Conservation (phyloP, 2,888 invertebrate genomes). For the Melanophora roralis region DNA sequence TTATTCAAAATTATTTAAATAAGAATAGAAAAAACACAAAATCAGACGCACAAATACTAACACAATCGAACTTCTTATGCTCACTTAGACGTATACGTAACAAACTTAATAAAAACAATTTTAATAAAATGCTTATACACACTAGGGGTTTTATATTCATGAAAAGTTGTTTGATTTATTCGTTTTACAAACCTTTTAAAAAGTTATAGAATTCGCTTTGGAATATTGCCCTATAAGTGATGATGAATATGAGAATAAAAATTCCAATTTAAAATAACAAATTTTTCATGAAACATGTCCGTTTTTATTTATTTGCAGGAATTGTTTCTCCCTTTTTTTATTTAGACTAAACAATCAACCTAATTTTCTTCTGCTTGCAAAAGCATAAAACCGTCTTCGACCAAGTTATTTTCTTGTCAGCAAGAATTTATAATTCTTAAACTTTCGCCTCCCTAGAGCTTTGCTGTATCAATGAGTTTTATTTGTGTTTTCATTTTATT, state of each 20-base stretch:
- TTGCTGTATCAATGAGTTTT: constrained; percentile 14
- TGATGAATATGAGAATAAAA: too few relatives aligned
- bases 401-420: not conserved
- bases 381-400: not conserved
- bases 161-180: too few relatives aligned
- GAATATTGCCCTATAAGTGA: too few relatives aligned
- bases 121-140: not conserved
- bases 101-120: not conserved
- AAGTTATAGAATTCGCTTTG: too few relatives aligned
- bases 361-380: constrained; percentile 1
- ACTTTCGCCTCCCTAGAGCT: constrained; percentile 1
- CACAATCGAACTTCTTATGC: not conserved
- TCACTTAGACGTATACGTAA: not conserved
- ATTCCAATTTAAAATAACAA: not conserved
- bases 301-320: not conserved
- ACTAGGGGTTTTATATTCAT: too few relatives aligned
- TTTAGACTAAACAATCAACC: constrained; percentile 25
- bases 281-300: not conserved
- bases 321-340: not conserved
- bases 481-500: not conserved
- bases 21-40: not conserved
- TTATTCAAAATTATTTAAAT: constrained; percentile 39
- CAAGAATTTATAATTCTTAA: constrained; percentile 15
- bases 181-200: too few relatives aligned
- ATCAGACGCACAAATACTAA: not conserved